These are phyloP conservation scores for Siphlonurus alternatus DNA, from an alignment of 2,888 invertebrate genomes.

Conservation along the genomic window DNA sequence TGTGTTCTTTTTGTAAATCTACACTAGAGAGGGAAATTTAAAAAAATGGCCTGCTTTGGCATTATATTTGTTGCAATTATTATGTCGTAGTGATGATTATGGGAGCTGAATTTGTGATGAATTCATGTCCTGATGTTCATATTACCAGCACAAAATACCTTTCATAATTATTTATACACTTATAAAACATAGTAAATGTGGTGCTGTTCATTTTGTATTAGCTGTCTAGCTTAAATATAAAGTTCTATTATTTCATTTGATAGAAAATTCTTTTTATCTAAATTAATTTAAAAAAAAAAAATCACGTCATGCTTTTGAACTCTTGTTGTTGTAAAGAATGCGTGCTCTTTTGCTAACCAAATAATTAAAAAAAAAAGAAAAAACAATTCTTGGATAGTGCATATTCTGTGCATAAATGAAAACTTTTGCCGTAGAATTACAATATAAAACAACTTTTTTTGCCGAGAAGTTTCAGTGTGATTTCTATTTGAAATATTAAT, in stretches of 20 bases:
- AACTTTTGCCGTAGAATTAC: too few relatives aligned
- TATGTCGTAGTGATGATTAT: constrained; percentile 23
- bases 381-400: not conserved
- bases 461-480: too few relatives aligned
- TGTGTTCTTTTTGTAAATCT: too few relatives aligned
- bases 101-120: constrained; percentile 20
- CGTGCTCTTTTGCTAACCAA: too few relatives aligned
- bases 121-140: not conserved
- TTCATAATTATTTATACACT: constrained; percentile 17
- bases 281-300: not conserved
- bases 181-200: constrained; percentile 14
- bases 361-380: not conserved
- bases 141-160: constrained; percentile 7
- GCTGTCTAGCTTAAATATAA: constrained; percentile 16
- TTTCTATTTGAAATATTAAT: too few relatives aligned
- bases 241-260: constrained; percentile 13
- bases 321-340: too few relatives aligned
- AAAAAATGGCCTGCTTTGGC: too few relatives aligned
- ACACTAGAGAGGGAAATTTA: too few relatives aligned
- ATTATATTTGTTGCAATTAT: too few relatives aligned
- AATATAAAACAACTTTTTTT: too few relatives aligned
- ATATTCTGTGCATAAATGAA: too few relatives aligned
- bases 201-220: not conserved
- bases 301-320: too few relatives aligned
- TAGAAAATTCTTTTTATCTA: not conserved